These are phyloP conservation scores for Psilanteris sp. DNA, from an alignment of 1,140 invertebrate genomes.

Conservation along the genomic window DNA sequence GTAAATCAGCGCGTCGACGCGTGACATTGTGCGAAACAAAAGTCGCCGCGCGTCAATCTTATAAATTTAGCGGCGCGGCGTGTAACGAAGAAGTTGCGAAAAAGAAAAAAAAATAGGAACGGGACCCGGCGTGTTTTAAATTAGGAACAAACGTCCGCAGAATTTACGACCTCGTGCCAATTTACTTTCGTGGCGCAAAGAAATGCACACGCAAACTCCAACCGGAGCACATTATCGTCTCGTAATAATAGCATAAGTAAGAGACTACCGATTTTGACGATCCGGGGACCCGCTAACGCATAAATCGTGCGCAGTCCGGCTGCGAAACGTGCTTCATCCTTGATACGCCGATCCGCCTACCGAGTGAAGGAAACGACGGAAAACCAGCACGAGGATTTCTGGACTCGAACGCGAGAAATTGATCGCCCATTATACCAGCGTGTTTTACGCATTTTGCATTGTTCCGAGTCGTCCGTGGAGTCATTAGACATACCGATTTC, in stretches of 20 bases:
- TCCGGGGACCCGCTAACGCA: conserved; percentile 54
- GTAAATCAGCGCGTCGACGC: conserved; percentile 37
- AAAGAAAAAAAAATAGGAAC: conserved; percentile 33
- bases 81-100: conserved; percentile 11
- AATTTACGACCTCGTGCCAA: conserved; percentile 68
- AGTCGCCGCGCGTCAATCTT: conserved; percentile 30
- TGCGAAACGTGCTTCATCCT: conserved; percentile 50
- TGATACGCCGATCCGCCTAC: conserved; percentile 57
- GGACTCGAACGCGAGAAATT: conserved; percentile 63
- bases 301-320: conserved; percentile 60
- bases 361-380: conserved; percentile 45
- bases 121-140: conserved; percentile 63
- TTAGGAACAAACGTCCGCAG: conserved; percentile 67
- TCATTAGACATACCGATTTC: too few species aligned
- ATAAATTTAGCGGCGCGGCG: conserved; percentile 39
- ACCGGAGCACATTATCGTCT: conserved; percentile 10
- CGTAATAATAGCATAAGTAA: conserved; percentile 41
- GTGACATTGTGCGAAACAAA: conserved; percentile 44
- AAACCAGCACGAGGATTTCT: conserved; percentile 44
- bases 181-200: conserved; percentile 52
- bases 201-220: conserved; percentile 24
- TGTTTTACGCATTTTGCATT: conserved; percentile 52
- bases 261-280: conserved; percentile 65
- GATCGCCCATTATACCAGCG: conserved; percentile 61
- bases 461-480: neutral